Conservation (phyloP, 2,888 invertebrate genomes). For the Pimpla rufipes region DNA sequence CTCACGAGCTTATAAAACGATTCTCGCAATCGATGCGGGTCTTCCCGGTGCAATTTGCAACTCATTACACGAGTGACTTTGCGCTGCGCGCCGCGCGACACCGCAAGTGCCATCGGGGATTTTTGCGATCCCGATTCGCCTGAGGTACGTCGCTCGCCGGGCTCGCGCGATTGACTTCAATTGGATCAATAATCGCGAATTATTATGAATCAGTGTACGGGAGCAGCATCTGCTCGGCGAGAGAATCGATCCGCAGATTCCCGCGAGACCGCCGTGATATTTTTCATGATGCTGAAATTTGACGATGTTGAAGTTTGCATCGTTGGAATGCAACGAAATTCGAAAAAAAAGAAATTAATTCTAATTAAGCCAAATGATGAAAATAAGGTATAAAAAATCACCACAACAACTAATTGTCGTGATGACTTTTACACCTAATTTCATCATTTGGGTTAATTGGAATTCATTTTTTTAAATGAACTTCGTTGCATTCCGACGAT, state of each 20-base stretch:
- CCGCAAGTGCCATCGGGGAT: neutral
- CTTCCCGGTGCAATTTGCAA: neutral
- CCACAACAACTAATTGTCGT: too few relatives aligned
- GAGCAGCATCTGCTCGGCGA: conserved; percentile 30
- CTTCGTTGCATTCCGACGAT: too few relatives aligned
- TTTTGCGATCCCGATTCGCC: conserved; percentile 43
- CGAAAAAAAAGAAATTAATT: too few relatives aligned
- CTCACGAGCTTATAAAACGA: neutral
- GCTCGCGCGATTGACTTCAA: conserved; percentile 77
- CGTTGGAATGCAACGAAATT: too few relatives aligned
- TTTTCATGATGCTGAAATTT: neutral
- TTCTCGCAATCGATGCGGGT: neutral
- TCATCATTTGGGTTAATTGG: too few relatives aligned
- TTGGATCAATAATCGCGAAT: conserved; percentile 79
- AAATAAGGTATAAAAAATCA: too few relatives aligned
- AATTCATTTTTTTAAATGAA: too few relatives aligned
- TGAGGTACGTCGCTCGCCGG: conserved; percentile 39
- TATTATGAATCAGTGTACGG: conserved; percentile 71
- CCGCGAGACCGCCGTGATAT: neutral
- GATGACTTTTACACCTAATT: too few relatives aligned
- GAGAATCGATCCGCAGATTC: neutral
- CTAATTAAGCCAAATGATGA: too few relatives aligned
- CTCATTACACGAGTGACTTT: neutral
- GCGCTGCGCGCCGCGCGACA: conserved; percentile 1
- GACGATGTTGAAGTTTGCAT: too few relatives aligned